Conservation (phyloP, 2,113 vertebrate species). For the Pollimyrus isidori region DNA sequence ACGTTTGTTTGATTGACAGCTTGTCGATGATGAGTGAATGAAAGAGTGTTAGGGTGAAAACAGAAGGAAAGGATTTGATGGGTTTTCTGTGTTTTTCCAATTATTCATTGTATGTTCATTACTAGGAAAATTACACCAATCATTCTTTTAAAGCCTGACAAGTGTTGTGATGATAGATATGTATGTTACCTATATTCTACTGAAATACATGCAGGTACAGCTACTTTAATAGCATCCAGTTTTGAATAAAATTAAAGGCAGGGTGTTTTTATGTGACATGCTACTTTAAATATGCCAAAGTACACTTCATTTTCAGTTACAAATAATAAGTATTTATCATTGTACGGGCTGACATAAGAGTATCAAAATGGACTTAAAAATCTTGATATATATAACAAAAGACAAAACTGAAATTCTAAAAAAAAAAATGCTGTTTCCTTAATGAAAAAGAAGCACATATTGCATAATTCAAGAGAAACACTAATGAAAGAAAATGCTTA, state of each 20-base stretch:
- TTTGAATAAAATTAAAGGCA: neutral
- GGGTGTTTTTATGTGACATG: neutral
- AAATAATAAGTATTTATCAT: neutral
- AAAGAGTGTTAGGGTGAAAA: neutral
- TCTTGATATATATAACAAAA: neutral
- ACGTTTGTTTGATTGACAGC: neutral
- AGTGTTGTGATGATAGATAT: neutral
- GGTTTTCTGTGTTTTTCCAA: neutral
- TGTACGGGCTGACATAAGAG: neutral
- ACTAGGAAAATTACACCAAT: neutral
- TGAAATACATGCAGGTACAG: neutral
- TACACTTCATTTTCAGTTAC: neutral
- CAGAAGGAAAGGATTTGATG: neutral
- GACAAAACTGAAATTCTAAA: neutral
- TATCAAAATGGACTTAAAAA: neutral
- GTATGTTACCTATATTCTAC: neutral
- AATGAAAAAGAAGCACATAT: neutral
- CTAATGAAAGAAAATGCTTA: neutral
- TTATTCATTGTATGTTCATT: neutral
- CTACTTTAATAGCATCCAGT: neutral
- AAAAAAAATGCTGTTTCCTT: neutral
- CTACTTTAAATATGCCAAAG: neutral
- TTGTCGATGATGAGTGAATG: neutral
- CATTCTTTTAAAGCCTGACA: neutral
- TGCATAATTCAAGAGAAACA: neutral